Evolutionary conservation across 2,113 vertebrate species (phyloP), one percentile per base, ranked within the genome.

Genomic region (Muscicapa adusta): DNA sequence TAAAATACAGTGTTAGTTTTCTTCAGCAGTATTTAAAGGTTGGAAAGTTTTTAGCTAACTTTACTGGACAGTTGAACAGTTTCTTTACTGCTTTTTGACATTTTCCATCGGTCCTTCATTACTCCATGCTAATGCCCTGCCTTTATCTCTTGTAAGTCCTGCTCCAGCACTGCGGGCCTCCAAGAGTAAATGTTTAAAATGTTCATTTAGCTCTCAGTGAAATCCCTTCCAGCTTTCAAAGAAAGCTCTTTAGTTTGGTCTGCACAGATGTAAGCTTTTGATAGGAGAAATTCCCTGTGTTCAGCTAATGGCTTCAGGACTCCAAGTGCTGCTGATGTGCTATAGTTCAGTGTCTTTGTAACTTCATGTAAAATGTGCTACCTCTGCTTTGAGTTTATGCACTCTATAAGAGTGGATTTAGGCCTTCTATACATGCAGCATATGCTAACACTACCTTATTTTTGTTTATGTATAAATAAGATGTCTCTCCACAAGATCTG

Each of bases 191-290:
- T 77, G 96, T 96, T 94, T 96, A 84, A 88, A 81, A 78, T 18
- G 40, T 68, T 93, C 40, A 60, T 90, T 77, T 90, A 74, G 61
- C 40, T 94, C 93, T 90, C 4, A 5, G 85, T 90, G 72, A 93
- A 90, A 93, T 92, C 36, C 88, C 47, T 90, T 93, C 72, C 61
- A 95, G 1, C 75, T 96, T 93, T 88, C 63, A 93, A 96, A 96
- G 85, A 74, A 95, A 93, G 60, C 63, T 83, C 75, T 94, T 92
- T 88, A 36, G 48, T 77, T 95, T 60, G 53, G 54, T 74, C 95
- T 94, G 68, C 20, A 34, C 38, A 67, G 79, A 91, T 79, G 65
- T 89, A 89, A 73, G 85, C 86, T 79, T 71, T 56, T 6, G 43
- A 53, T 54, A 70, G 67, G 61, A 51, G 31, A 85, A 88, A 81